Conservation (phyloP, 1,140 invertebrate genomes). For the Ips nitidus region DNA sequence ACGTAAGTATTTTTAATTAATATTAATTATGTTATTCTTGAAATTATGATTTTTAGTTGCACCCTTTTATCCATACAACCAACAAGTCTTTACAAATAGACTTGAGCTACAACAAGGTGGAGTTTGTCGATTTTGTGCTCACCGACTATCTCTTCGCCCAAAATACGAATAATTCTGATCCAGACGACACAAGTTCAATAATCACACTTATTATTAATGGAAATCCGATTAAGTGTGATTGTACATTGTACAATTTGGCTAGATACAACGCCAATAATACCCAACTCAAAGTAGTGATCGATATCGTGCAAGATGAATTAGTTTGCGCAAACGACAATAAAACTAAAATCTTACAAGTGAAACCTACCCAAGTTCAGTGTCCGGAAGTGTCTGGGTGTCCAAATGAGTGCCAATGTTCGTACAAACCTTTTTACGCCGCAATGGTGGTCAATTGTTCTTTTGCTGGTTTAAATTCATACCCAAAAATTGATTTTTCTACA, state of each 20-base stretch:
- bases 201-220: neutral
- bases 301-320: conserved; percentile 27
- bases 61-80: neutral
- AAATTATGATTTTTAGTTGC: neutral
- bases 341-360: conserved; percentile 19
- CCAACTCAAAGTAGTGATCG: conserved; percentile 17
- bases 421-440: conserved; percentile 21
- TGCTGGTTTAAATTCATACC: conserved; percentile 19
- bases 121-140: neutral
- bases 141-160: neutral
- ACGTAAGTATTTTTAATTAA: conserved; percentile 19
- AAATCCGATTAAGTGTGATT: conserved; percentile 27
- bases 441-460: conserved; percentile 38
- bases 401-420: conserved; percentile 28
- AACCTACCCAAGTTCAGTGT: conserved; percentile 32
- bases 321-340: conserved; percentile 22
- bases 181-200: neutral
- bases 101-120: conserved; percentile 10
- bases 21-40: neutral
- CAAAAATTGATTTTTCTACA: conserved; percentile 33
- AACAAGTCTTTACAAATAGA: neutral
- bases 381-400: conserved; percentile 26
- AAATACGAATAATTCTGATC: neutral
- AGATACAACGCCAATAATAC: conserved; percentile 33
- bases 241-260: conserved; percentile 34